Percentiles rank a stretch among this genome's conserved stretches.
Evolutionary conservation across 2,797 vertebrate genomes (phyloP).

Genomic region (Setipinna tenuifilis): DNA sequence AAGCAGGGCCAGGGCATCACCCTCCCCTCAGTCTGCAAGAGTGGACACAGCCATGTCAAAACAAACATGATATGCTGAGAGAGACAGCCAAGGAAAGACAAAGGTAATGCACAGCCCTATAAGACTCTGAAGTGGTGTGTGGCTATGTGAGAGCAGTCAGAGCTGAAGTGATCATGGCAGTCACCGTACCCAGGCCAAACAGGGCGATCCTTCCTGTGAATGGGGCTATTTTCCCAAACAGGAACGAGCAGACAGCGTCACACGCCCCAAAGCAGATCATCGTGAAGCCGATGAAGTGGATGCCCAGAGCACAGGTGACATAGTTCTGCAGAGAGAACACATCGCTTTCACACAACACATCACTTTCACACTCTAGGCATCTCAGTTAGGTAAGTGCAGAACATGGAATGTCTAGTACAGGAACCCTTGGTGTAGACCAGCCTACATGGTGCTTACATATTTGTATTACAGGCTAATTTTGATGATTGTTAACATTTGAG

Average conservation of each 20-base stretch:
- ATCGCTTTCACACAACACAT: not conserved
- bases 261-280: conserved; percentile 93
- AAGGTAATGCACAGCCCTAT: too few relatives aligned
- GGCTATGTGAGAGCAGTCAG: not conserved
- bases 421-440: too few relatives aligned
- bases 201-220: conserved; percentile 81
- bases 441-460: too few relatives aligned
- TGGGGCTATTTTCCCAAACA: conserved; percentile 82
- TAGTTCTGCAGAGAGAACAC: conserved; percentile 77
- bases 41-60: too few relatives aligned
- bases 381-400: not conserved
- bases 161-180: not conserved
- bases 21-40: too few relatives aligned
- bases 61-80: not conserved
- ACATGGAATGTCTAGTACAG: not conserved
- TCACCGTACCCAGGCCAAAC: conserved; percentile 81
- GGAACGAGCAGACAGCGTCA: conserved; percentile 82
- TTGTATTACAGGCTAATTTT: too few relatives aligned
- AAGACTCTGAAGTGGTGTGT: too few relatives aligned
- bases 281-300: conserved; percentile 85
- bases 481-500: too few relatives aligned
- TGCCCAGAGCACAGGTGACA: conserved; percentile 89
- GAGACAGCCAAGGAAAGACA: not conserved
- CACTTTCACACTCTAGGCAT: not conserved
- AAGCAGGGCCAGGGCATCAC: too few relatives aligned